These are phyloP conservation scores for Oedothorax gibbosus DNA, from an alignment of 1,140 invertebrate species.

Conservation along the genomic window DNA sequence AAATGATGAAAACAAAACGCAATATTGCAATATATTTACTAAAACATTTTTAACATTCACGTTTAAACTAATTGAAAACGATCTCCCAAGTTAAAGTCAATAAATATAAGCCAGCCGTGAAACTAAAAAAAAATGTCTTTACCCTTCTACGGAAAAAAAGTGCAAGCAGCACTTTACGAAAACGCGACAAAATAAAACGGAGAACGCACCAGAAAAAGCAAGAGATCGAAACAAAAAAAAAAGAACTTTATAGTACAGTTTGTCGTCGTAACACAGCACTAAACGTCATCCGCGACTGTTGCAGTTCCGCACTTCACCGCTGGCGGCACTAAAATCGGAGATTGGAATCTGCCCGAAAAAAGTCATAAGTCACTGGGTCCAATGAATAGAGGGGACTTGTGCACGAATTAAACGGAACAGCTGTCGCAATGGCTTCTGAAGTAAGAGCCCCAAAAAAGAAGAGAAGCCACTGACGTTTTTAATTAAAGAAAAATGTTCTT, in stretches of 20 bases:
- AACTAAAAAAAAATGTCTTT: constrained; percentile 3
- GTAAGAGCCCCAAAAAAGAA: constrained; percentile 14
- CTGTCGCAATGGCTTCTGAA: constrained; percentile 49
- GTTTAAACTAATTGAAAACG: not conserved
- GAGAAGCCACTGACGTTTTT: constrained; percentile 46
- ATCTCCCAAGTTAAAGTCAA: not conserved
- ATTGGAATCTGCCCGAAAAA: constrained; percentile 57
- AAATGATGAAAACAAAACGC: too few species aligned
- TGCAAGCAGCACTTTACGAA: constrained; percentile 4
- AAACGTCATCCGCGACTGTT: constrained; percentile 54
- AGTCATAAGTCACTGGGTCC: constrained; percentile 56
- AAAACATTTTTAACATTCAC: not conserved
- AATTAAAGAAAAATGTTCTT: constrained; percentile 59
- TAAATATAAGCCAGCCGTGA: constrained; percentile 12
- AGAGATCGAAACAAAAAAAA: not conserved
- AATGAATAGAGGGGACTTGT: constrained; percentile 55
- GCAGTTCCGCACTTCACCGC: constrained; percentile 28
- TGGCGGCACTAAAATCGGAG: constrained; percentile 52
- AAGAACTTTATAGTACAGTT: constrained; percentile 54
- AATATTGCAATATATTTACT: too few species aligned
- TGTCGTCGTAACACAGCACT: constrained; percentile 53
- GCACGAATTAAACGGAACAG: constrained; percentile 57
- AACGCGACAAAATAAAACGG: not conserved
- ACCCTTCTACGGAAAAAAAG: not conserved
- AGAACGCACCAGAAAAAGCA: constrained; percentile 11